Base-by-base conservation (phyloP, 2,888 invertebrate species). In the Physocephala rufipes region DNA sequence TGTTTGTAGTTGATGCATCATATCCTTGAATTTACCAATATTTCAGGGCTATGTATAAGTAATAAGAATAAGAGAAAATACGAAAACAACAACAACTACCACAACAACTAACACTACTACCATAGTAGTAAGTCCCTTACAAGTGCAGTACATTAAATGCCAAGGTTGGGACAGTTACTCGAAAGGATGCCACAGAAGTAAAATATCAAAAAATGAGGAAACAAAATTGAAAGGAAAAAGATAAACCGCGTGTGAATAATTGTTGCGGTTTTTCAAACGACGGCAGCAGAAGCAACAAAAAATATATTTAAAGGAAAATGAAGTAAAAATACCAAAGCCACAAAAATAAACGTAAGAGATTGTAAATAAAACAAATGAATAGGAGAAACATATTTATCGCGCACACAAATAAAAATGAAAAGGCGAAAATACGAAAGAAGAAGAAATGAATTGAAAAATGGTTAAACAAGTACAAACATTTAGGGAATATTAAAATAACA, bases 1-100 rank as follows among this genome's bases (percentile, higher is more conserved):
- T 4, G 24, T 49, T 49, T 19, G 49, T 19, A 24, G 30, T 24
- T 24, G 26, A 53, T 28, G 58, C 67, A n/a, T 15, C 28, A 47
- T 67, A 58, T 58, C 67, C 67, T 67, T 67, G 67, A 67, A 67
- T 58, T 55, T 24, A 36, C 16, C 67, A 67, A 58, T 58, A 45
- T 58, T 67, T 45, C 19, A 67, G 47, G 58, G 36, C 19, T 24
- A 16, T 58, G 28, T 28, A 58, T 15, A 5, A 58, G 28, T 26
- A 58, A 28, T 5, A 55, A 55, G 21, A n/a, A 19, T 9, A 55
- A 55, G 21, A 58, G 16, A 12, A 58, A 58, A 26, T 28, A 28
- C 19, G 24, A 55, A 21, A 55, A 55, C 53, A 55, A 55, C 53
- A 58, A 28, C 24, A 58, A 58, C 58, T 28, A 28, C 19, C 19